These are phyloP conservation scores for Pogonocherus hispidulus DNA, from an alignment of 2,888 invertebrate species.

Conservation along the genomic window DNA sequence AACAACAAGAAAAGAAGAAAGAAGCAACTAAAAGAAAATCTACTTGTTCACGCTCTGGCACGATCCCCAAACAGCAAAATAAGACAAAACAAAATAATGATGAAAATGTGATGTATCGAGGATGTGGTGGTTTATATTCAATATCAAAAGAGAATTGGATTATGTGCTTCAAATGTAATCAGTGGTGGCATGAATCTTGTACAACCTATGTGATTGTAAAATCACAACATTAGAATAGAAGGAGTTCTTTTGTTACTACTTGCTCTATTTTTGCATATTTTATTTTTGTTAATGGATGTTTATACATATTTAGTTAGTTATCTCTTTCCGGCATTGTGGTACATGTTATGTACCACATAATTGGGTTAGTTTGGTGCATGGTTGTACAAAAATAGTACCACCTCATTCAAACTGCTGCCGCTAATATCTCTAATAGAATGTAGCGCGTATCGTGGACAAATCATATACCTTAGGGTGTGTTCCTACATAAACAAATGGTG, in stretches of 20 bases:
- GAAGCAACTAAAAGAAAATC: not conserved
- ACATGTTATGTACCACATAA: too few species aligned
- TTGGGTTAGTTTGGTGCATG: too few species aligned
- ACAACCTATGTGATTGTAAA: not conserved
- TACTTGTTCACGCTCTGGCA: not conserved
- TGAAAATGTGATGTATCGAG: not conserved
- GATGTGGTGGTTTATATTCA: not conserved
- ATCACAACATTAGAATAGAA: not conserved
- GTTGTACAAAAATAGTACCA: too few species aligned
- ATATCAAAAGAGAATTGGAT: not conserved
- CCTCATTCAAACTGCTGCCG: too few species aligned
- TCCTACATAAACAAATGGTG: too few species aligned
- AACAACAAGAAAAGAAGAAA: not conserved
- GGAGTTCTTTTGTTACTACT: too few species aligned
- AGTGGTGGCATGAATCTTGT: not conserved
- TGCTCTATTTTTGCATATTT: too few species aligned
- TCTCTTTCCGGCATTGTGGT: not conserved
- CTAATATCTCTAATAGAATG: too few species aligned
- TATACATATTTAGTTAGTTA: too few species aligned
- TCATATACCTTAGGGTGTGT: too few species aligned
- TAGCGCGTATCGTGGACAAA: too few species aligned
- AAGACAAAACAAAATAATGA: not conserved
- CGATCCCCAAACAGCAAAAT: not conserved
- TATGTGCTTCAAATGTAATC: not conserved
- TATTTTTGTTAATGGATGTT: too few species aligned